Percentiles rank a stretch among this genome's conserved stretches.
Conservation (phyloP, 2,113 vertebrate genomes). For the Nasalis larvatus region DNA sequence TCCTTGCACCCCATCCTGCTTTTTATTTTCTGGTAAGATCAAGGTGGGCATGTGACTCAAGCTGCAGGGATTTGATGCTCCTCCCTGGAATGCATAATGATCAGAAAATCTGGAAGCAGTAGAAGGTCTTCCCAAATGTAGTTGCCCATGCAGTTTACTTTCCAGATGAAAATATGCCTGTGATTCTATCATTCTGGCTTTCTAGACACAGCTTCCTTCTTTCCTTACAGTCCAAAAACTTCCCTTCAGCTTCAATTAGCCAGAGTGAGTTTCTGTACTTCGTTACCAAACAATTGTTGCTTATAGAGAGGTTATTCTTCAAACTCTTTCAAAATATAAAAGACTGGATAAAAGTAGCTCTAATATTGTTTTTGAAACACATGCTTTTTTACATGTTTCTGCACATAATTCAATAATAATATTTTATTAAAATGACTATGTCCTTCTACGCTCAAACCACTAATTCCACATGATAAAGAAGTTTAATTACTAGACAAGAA, state of each 20-base stretch:
- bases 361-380: not conserved
- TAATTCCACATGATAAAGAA: not conserved
- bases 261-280: not conserved
- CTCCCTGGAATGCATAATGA: too few relatives aligned
- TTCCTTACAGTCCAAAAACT: not conserved
- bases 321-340: not conserved
- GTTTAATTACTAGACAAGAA: not conserved
- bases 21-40: not conserved
- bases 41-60: not conserved
- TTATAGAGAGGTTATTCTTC: not conserved
- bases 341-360: not conserved
- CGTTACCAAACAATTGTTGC: not conserved
- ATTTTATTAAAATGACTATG: not conserved
- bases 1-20: not conserved
- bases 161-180: rapidly evolving
- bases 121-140: not conserved
- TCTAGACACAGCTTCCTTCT: not conserved
- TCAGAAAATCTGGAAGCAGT: not conserved
- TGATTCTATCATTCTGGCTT: not conserved
- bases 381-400: not conserved
- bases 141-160: not conserved
- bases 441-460: not conserved
- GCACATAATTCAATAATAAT: not conserved
- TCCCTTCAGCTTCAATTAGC: not conserved
- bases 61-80: too few relatives aligned